Conservation (phyloP, 2,888 invertebrate species). For the Cryptus armator region DNA sequence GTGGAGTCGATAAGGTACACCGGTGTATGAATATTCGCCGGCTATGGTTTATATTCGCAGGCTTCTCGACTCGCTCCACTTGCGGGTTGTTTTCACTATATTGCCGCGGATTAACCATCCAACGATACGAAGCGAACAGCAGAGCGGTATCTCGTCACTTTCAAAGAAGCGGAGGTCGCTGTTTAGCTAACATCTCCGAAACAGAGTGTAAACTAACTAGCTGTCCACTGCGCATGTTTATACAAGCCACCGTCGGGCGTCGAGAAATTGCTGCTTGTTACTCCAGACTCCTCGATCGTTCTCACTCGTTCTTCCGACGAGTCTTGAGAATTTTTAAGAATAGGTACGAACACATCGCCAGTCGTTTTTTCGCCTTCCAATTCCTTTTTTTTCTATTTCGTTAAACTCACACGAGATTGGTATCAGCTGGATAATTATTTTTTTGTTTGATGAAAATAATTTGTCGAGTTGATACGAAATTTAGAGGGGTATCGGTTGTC, state of each 20-base stretch:
- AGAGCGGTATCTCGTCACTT: conserved; percentile 71
- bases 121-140: conserved; percentile 23
- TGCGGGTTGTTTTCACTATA: neutral
- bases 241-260: conserved; percentile 74
- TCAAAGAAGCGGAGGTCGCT: conserved; percentile 78
- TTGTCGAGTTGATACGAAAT: conserved; percentile 11
- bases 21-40: conserved; percentile 38
- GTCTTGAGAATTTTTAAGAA: conserved; percentile 33
- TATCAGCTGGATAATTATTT: conserved; percentile 5
- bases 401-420: neutral
- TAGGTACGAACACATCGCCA: conserved; percentile 5
- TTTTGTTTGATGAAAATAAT: conserved; percentile 12
- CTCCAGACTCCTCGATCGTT: conserved; percentile 44
- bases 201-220: conserved; percentile 84
- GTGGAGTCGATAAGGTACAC: conserved; percentile 33
- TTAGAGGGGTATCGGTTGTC: conserved; percentile 11
- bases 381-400: conserved; percentile 18
- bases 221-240: conserved; percentile 80
- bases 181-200: conserved; percentile 83
- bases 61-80: neutral
- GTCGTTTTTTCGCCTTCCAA: neutral
- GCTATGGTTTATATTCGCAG: conserved; percentile 49
- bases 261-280: conserved; percentile 67
- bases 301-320: conserved; percentile 10
- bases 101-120: conserved; percentile 33